These are phyloP conservation scores for Bradypodion ventrale DNA, from an alignment of 2,797 vertebrate species.

Conservation along the genomic window DNA sequence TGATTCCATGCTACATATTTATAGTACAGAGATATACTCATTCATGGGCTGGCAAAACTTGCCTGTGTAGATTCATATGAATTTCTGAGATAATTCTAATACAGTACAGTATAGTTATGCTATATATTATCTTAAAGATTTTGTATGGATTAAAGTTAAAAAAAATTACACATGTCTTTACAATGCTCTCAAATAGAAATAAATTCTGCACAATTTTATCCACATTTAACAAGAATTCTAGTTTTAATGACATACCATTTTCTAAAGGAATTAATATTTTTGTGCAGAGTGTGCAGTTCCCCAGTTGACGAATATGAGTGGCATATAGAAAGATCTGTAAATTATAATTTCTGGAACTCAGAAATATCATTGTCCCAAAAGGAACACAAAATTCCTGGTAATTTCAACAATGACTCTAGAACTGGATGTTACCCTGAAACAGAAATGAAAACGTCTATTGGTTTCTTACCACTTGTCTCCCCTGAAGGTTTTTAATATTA, in stretches of 20 bases:
- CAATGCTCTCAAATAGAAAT: background rate
- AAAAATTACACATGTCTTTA: background rate
- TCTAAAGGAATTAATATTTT: background rate
- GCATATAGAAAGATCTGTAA: background rate
- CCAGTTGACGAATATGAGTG: background rate
- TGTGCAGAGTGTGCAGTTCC: background rate
- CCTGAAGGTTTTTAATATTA: background rate
- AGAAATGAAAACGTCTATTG: no score
- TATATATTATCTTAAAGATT: background rate
- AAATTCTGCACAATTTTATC: no score
- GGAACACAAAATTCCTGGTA: background rate
- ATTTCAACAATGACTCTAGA: background rate
- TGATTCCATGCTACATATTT: background rate
- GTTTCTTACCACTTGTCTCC: background rate
- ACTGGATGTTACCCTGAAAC: background rate
- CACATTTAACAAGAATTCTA: background rate
- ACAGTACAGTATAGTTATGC: no score
- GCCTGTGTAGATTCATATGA: background rate
- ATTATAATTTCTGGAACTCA: background rate
- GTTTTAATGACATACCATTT: background rate
- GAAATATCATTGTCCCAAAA: no score
- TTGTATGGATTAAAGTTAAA: background rate
- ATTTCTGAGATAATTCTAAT: conserved; percentile 1
- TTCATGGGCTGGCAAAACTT: background rate
- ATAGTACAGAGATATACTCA: background rate